Evolutionary conservation across 2,888 invertebrate genomes (phyloP), one percentile per base, ranked within the genome.

Genomic region (Oxyscelio sp.): DNA sequence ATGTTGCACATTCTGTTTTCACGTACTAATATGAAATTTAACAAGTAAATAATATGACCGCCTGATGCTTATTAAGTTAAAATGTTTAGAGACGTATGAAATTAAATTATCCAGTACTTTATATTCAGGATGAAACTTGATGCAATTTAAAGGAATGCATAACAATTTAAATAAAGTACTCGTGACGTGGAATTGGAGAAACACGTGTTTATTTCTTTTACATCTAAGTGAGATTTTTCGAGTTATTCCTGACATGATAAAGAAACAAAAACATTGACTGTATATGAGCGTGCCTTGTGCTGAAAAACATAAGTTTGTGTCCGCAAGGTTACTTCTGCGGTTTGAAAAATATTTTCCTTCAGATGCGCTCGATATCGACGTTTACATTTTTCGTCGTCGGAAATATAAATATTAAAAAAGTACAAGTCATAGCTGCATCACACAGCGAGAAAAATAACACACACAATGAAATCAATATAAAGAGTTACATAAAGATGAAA

Each of bases 251-350:
- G 43, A 31, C n/a, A 59, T 6, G 34, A 50, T 13, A 27, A 52
- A 66, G 68, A 68, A 66, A 68, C 59, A 68, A 66, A 77, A 77
- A 50, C 66, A 21, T 77, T 31, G 59, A 8, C 66, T 50, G 58
- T 66, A 52, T 68, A 70, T 78, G 68, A 78, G 61, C 59, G 70
- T 78, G 21, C 54, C 43, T 22, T 13, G 22, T 17, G 59, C 68
- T 48, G 66, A 38, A 58, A 45, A 68, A 59, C 77, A 59, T 77
- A 78, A 78, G 78, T 68, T 68, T 52, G 61, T 78, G 58, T 77
- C 45, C 21, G 43, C 77, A 40, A 77, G 66, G 77, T 68, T 68
- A 58, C 59, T 78, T 78, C 15, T 34, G 40, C 58, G 6, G 15
- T 27, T 61, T 59, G 50, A 40, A 77, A 77, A 77, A 77, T 77